Evolutionary conservation across 1,140 invertebrate genomes (phyloP), one percentile per base, ranked within the genome.

Genomic region (Metopolophium dirhodum): DNA sequence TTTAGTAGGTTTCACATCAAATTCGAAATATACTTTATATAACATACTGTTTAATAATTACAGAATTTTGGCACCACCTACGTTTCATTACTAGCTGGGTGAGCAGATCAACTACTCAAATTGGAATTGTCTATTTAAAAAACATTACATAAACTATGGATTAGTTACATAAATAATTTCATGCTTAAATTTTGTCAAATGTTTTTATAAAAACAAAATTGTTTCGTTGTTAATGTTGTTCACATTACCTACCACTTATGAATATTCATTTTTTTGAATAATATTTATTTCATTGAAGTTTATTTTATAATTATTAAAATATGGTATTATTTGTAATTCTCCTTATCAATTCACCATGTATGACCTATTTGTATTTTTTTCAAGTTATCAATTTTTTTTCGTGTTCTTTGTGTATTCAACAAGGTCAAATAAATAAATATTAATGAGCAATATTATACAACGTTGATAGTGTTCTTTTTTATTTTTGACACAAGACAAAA

Each of bases 401-500:
- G 37, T 83, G 22, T 37, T 83, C 22, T 22, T 83, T 83, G 7
- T 47, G 9, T 88, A 8, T 51, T 41, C 30, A 14, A 87, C 30
- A 35, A 51, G 49, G 87, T 35, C 47, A 41, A 90, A 61, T 3
- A 61, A 45, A 57, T 90, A 26, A 41, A 61, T 26, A 18, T n/a
- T n/a, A 90, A 90, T 11, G 18, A 37, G 37, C 7, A 57, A 54
- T 57, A 57, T 41, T 90, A 57, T 41, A 30, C 30, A 90, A 90
- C 88, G n/a, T 88, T 4, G 8, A 90, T 89, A 30, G 26, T 90
- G 20, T 35, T 90, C 22, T 90, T 57, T 61, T 90, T 57, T 77
- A 77, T 47, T n/a, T 45, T 35, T 91, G 90, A 77, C 30, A n/a
- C 45, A 91, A 91, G 47, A 82, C 41, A 91, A 91, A 91, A 49